Base-by-base conservation (phyloP, 2,888 invertebrate species). In the Heliothis peltigera region DNA sequence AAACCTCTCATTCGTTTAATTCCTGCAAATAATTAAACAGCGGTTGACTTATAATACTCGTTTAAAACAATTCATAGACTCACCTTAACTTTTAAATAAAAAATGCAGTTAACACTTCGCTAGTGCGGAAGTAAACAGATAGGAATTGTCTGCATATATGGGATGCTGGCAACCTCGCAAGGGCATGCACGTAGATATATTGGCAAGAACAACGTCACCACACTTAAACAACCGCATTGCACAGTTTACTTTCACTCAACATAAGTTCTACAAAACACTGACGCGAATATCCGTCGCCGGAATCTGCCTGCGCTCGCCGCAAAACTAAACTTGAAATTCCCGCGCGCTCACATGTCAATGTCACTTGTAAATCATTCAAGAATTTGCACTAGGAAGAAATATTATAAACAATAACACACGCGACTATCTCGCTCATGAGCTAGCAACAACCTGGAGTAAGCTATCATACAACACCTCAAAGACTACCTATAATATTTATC, bases 271-370 rank as follows among this genome's bases (percentile, higher is more conserved):
- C 73, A 79, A 81, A 81, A 79, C 78, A 83, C 81, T 72, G 70
- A 62, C 75, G 66, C 54, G 55, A 58, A 60, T 54, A 72, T 66
- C 64, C 56, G 48, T 57, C 65, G 18, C 15, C 56, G 19, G 49
- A 59, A 64, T 46, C 44, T 56, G 57, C 63, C 44, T 56, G 57
- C 63, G 43, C 21, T 62, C 48, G 17, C 56, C 65, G 49, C 65
- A 69, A 73, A 82, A 81, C 64, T 81, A 58, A 70, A 82, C 70
- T 91, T 69, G 68, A 92, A 91, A 82, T 89, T 91, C 91, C 90
- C 93, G 93, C 93, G 88, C 84, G 77, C 80, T 83, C 78, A 82
- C 85, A 87, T 89, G 91, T 92, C 90, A 93, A 88, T 88, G 88
- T 91, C 91, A 89, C 75, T 81, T 73, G 79, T 72, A 73, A 70